Base-by-base conservation (phyloP, 2,888 invertebrate genomes). In the Macrosoma leucophasiata region DNA sequence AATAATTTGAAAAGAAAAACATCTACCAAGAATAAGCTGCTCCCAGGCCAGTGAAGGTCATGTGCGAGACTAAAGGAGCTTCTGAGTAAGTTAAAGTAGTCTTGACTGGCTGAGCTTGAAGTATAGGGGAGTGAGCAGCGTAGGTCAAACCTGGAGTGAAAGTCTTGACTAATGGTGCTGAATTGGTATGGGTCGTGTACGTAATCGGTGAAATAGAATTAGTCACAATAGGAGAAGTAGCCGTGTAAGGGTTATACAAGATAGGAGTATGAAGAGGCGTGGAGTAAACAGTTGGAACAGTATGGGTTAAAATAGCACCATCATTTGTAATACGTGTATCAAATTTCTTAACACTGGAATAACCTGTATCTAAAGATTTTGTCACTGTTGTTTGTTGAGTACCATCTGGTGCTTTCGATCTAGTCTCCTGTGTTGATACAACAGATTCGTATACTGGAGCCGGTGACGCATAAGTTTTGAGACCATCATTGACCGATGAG, bases 11-110 rank as follows among this genome's bases (percentile, higher is more conserved):
- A n/a, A 44, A 43, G 31, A 36, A 13, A 25, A 37, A 50, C 36
- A 50, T 56, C 56, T 63, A 74, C 64, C 70, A 73, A 26, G 61
- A 48, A 36, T 71, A 67, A 29, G 42, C 59, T 7, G 55, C 39
- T 29, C 62, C 62, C 23, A 60, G 39, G 13, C 58, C 59, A 28
- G 52, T 52, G 36, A 66, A 68, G 13, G 61, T 57, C 38, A 59
- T 58, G 36, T 67, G 70, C 14, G 63, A 62, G 9, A 62, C 58
- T 18, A 47, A 27, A 1, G 64, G 59, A 7, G 59, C 50, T 19
- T 61, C 58, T 3, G 62, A 60, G 39, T 64, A 58, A 3, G 55
- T 45, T 4, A 59, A 41, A 34, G 46, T 43, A n/a, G 52, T 38
- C 43, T 55, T 60, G 23, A 50, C 28, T 14, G 52, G 43, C 27